These are phyloP conservation scores for Pelosia muscerda DNA, from an alignment of 2,888 invertebrate genomes.

Conservation along the genomic window DNA sequence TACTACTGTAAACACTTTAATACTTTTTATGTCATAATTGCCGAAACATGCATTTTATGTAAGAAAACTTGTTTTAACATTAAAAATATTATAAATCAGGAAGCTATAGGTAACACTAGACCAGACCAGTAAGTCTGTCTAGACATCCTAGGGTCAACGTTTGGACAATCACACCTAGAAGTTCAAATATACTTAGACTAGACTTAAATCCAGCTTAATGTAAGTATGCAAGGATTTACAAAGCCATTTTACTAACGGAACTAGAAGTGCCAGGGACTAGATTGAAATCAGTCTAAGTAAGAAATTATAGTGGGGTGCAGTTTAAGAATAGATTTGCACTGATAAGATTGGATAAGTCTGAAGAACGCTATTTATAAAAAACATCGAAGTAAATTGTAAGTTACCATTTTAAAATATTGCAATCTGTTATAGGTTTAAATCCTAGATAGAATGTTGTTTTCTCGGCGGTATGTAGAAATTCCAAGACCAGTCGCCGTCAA, in stretches of 20 bases:
- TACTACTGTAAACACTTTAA: not conserved
- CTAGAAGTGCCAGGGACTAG: slow-evolving; percentile 17
- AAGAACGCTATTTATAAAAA: not conserved
- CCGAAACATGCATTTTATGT: slow-evolving; percentile 3
- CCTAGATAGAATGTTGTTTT: not conserved
- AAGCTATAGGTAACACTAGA: slow-evolving; percentile 47
- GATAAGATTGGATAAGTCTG: not conserved
- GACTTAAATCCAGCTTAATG: slow-evolving; percentile 51
- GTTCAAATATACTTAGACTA: slow-evolving; percentile 47
- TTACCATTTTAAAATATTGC: not conserved
- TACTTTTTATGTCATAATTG: not conserved
- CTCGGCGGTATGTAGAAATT: not conserved
- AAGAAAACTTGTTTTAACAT: slow-evolving; percentile 34
- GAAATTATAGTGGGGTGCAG: not conserved
- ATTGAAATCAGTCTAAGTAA: slow-evolving; percentile 18
- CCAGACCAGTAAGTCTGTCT: slow-evolving; percentile 47
- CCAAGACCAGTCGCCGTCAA: slow-evolving; percentile 27
- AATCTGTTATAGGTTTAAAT: not conserved
- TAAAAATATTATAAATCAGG: slow-evolving; percentile 33
- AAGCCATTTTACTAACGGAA: slow-evolving; percentile 39
- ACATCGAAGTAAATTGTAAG: not conserved
- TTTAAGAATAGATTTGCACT: not conserved
- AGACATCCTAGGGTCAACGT: slow-evolving; percentile 52
- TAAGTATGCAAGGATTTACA: slow-evolving; percentile 50
- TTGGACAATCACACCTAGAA: slow-evolving; percentile 52